Conservation (phyloP, 2,888 invertebrate genomes). For the Eupithecia abbreviata region DNA sequence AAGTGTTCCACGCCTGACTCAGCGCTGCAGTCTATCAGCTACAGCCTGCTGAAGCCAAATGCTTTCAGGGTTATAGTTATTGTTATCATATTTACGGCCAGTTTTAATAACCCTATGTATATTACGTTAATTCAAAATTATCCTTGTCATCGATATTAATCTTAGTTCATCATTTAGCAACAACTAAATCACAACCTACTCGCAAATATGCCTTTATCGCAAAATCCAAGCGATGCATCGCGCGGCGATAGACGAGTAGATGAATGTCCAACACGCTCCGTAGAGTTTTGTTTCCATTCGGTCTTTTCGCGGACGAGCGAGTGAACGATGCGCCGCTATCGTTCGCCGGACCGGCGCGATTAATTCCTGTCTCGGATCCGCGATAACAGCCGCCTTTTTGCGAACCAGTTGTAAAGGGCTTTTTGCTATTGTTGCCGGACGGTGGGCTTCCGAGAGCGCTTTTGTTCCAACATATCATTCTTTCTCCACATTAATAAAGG, state of each 20-base stretch:
- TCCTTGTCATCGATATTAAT: not conserved
- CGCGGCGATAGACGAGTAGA: conserved; percentile 34
- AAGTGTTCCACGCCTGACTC: not conserved
- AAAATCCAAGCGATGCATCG: not conserved
- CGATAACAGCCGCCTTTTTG: conserved; percentile 41
- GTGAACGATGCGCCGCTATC: conserved; percentile 46
- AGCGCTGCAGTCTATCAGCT: not conserved
- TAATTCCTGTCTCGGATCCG: conserved; percentile 42
- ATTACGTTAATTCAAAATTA: no score
- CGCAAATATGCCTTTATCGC: not conserved
- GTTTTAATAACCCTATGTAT: no score
- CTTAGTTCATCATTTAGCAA: not conserved
- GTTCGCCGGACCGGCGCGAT: conserved; percentile 42
- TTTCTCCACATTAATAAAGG: not conserved
- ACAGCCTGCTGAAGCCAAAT: not conserved
- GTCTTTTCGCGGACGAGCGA: conserved; percentile 45
- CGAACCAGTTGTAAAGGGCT: conserved; percentile 35
- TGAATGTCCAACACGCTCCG: conserved; percentile 48
- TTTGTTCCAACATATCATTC: conserved; percentile 5
- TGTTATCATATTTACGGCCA: no score
- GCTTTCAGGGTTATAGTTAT: not conserved
- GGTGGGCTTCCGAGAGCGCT: conserved; percentile 11
- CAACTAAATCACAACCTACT: not conserved
- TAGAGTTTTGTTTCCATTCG: conserved; percentile 49
- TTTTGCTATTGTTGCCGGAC: conserved; percentile 21